Evolutionary conservation across 2,113 vertebrate species (phyloP), one percentile per base, ranked within the genome.

Genomic region (Halcyon senegalensis): DNA sequence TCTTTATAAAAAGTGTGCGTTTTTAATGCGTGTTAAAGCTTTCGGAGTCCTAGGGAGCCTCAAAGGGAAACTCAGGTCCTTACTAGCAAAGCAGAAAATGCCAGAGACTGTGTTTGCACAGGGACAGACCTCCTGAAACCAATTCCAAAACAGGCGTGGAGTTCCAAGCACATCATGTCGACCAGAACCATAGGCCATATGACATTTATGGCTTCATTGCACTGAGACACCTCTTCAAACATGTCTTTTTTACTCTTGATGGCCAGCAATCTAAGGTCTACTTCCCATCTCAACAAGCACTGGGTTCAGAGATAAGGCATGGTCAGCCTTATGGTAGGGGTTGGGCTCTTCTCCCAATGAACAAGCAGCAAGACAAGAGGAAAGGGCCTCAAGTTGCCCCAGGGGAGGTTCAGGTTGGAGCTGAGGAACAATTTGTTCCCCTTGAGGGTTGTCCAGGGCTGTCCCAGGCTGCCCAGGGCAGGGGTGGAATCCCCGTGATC

Each of bases 241-340:
- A 0, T 3, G 18, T 10, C 39, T 20, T 18, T 85, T 62, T 39
- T 28, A 35, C 33, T 60, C 15, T 0, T 6, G 23, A 25, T 8
- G 66, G 60, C 72, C 64, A 13, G 17, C 17, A 41, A 78, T 48
- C 41, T 4, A 6, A 2, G 17, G 16, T 37, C 58, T 35, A 2
- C 79, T 31, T 4, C 64, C n/a, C 24, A 48, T 18, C 67, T 62
- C 46, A 14, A 15, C 0, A 5, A 37, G 39, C 9, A 1, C 0
- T 13, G 41, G 25, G 17, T 33, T 64, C 31, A 13, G 58, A 51
- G 56, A 39, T 2, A 87, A 27, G n/a, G 44, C 64, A 53, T 1
- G 4, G 5, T 25, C 41, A 39, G 50, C 84, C 48, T 67, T 13
- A 9, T 1, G 30, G 53, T 28, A 56, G 51, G 48, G 51, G 51